phyloP scores from a whole-genome alignment of 2,797 vertebrate genomes.

The Liparis tanakae region DNA sequence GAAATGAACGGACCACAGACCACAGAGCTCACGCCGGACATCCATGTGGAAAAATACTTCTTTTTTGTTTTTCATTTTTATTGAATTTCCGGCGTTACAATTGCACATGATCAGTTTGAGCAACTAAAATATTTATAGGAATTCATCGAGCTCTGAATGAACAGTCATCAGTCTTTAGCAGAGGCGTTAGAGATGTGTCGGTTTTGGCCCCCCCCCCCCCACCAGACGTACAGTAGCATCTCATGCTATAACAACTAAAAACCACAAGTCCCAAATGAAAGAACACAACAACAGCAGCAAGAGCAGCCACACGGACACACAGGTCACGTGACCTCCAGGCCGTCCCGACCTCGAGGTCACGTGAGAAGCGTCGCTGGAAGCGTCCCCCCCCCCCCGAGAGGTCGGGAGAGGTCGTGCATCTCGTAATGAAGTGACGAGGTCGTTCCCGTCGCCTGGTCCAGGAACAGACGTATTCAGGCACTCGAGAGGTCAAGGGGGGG shows the following conservation, averaged over 20 bases:
- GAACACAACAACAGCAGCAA: conserved; percentile 63
- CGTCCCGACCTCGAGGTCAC: no score
- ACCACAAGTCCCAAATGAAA: conserved; percentile 7
- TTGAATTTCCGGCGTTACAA: conserved; percentile 77
- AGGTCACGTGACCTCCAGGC: conserved; percentile 3
- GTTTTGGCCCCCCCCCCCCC: conserved; percentile 35
- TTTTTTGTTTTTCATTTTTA: conserved; percentile 55
- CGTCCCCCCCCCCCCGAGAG: no score
- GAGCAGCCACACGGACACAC: conserved; percentile 61
- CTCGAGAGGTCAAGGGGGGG: conserved; percentile 10
- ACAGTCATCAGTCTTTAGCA: conserved; percentile 79
- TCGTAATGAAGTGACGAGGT: no score
- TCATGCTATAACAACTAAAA: conserved; percentile 12
- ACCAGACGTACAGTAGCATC: conserved; percentile 59
- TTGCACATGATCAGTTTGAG: conserved; percentile 78
- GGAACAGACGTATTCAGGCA: conserved; percentile 18
- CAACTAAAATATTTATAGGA: conserved; percentile 77
- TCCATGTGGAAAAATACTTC: conserved; percentile 81
- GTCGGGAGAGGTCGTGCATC: no score
- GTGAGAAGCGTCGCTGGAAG: no score
- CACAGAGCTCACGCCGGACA: conserved; percentile 24
- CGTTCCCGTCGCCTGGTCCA: conserved; percentile 14
- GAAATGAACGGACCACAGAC: conserved; percentile 14
- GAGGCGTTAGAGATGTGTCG: conserved; percentile 68
- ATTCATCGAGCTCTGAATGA: conserved; percentile 72